These are phyloP conservation scores for Charadrius vociferus DNA, from an alignment of 2,113 vertebrate species.

Conservation along the genomic window DNA sequence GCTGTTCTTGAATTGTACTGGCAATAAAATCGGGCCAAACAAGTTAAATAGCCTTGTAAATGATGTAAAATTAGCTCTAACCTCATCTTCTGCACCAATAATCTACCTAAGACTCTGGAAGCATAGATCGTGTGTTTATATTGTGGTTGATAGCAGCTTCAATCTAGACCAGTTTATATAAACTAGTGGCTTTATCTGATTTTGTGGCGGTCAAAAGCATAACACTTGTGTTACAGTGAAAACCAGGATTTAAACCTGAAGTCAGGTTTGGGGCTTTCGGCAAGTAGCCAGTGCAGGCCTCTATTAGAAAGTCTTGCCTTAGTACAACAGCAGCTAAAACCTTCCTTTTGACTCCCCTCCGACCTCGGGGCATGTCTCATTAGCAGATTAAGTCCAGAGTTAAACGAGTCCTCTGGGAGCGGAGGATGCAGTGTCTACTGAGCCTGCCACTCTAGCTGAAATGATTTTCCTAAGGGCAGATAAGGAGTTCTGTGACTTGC, in stretches of 20 bases:
- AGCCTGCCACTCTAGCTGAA: not conserved
- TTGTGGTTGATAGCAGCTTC: not conserved
- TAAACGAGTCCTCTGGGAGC: conserved; percentile 18
- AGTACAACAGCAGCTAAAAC: not conserved
- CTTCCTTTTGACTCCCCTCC: not conserved
- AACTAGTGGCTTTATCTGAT: conserved; percentile 22
- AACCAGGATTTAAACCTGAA: not conserved
- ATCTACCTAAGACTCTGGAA: not conserved
- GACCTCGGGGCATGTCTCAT: conserved; percentile 31
- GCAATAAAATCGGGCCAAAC: not conserved
- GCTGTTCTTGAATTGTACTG: not conserved
- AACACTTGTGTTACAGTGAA: not conserved
- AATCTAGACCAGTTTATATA: not conserved
- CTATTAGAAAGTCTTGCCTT: not conserved
- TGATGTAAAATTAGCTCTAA: not conserved
- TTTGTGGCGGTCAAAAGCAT: not conserved
- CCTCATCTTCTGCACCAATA: not conserved
- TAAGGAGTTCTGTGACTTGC: not conserved
- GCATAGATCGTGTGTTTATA: not conserved
- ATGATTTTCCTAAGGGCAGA: conserved; percentile 20
- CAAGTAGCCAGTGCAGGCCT: not conserved
- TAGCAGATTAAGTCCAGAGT: conserved; percentile 49
- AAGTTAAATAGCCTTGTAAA: not conserved
- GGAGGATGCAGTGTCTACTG: not conserved
- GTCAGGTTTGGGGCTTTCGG: not conserved